Evolutionary conservation across 2,797 vertebrate species (phyloP).

Genomic region (Pitangus sulphuratus): DNA sequence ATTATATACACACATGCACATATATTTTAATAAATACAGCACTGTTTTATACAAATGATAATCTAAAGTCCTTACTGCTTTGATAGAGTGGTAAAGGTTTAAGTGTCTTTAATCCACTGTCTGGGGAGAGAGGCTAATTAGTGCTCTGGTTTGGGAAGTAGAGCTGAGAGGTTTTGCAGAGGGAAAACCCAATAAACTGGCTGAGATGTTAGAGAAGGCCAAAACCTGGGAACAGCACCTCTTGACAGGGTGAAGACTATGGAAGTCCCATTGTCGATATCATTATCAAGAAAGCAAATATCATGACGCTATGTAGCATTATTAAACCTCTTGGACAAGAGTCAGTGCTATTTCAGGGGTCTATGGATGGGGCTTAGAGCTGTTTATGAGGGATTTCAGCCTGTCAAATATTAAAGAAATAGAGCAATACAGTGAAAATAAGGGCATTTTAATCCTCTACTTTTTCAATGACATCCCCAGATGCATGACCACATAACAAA

Average conservation of each 20-base stretch:
- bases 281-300: not conserved
- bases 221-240: not conserved
- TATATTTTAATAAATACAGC: not conserved
- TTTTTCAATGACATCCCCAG: not conserved
- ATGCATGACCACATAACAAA: accelerated
- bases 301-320: not conserved
- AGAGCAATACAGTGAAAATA: not conserved
- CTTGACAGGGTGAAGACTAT: not conserved
- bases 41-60: not conserved
- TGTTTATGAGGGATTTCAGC: not conserved
- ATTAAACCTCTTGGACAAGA: not conserved
- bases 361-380: not conserved
- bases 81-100: not conserved
- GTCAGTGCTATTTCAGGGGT: not conserved
- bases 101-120: not conserved
- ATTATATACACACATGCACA: not conserved
- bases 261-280: not conserved
- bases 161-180: not conserved
- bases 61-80: not conserved
- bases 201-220: not conserved
- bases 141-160: not conserved
- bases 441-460: not conserved
- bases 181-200: not conserved
- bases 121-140: not conserved
- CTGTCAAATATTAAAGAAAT: not conserved